These are phyloP conservation scores for Biston betularia DNA, from an alignment of 2,888 invertebrate species.

Conservation along the genomic window DNA sequence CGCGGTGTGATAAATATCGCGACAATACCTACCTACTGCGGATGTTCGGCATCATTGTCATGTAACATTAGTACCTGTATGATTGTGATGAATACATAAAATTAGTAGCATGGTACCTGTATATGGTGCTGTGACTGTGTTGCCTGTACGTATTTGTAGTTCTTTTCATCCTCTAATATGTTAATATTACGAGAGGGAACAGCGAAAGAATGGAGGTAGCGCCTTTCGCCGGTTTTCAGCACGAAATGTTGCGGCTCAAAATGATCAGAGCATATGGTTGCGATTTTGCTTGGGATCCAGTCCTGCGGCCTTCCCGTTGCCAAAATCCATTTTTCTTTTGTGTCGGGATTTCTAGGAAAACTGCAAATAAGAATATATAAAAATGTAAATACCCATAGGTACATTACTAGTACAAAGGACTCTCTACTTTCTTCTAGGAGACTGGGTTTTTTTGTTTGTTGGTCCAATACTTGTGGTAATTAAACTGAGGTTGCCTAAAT, in stretches of 20 bases:
- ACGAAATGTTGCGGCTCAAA: constrained; percentile 24
- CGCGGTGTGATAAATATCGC: too few relatives aligned
- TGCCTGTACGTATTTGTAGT: too few relatives aligned
- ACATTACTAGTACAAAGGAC: background rate
- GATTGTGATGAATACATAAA: background rate
- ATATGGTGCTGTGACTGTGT: background rate
- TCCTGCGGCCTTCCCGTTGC: constrained; percentile 18
- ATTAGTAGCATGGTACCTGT: background rate
- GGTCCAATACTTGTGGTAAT: too few relatives aligned
- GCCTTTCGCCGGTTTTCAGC: constrained; percentile 22
- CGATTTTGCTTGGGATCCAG: constrained; percentile 18
- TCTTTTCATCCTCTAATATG: background rate
- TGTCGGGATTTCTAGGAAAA: constrained; percentile 14
- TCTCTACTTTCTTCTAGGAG: too few relatives aligned
- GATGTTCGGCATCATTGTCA: too few relatives aligned
- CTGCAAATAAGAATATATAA: constrained; percentile 7
- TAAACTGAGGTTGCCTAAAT: too few relatives aligned
- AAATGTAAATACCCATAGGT: background rate
- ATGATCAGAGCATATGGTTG: constrained; percentile 29
- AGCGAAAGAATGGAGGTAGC: constrained; percentile 16
- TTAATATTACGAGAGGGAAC: constrained; percentile 10
- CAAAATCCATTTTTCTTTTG: constrained; percentile 22
- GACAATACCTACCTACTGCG: too few relatives aligned
- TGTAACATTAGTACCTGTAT: too few relatives aligned
- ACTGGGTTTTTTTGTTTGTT: too few relatives aligned